A percentile compares a stretch with the other conserved stretches of the same genome.
These are phyloP conservation scores for Hirtodrosophila duncani DNA, from an alignment of 2,888 invertebrate species.

Conservation along the genomic window DNA sequence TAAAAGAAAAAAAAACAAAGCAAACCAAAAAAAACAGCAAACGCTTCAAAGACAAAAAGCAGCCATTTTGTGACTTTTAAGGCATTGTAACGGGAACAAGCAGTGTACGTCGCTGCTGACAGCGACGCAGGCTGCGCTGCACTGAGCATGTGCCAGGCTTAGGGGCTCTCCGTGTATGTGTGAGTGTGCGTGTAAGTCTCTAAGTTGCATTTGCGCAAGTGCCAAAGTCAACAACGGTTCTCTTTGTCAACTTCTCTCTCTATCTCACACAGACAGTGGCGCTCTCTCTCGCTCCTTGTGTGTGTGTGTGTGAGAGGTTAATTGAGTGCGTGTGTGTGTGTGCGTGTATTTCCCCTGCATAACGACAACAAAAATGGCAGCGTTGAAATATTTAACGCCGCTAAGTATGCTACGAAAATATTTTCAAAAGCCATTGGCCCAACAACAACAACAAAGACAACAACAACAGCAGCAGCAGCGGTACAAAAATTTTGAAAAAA, in stretches of 20 bases:
- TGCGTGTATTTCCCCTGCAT: constrained; percentile 17
- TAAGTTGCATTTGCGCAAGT: constrained; percentile 44
- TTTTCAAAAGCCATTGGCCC: constrained; percentile 17
- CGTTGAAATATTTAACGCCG: constrained; percentile 72
- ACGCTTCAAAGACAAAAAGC: constrained; percentile 5
- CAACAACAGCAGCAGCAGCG: constrained; percentile 4
- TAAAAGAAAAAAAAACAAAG: no score
- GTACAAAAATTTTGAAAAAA: not conserved
- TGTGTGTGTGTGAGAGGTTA: not conserved
- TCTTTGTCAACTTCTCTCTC: constrained; percentile 9
- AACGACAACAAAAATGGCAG: constrained; percentile 55
- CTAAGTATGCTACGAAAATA: constrained; percentile 70
- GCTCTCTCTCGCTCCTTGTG: constrained; percentile 2
- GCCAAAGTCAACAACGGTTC: constrained; percentile 30
- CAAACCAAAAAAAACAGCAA: constrained; percentile 1
- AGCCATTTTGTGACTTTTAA: constrained; percentile 62
- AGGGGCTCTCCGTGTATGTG: not conserved
- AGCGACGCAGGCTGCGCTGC: constrained; percentile 20
- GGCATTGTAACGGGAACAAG: no score
- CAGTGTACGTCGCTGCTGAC: constrained; percentile 23
- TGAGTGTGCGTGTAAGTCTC: constrained; percentile 4
- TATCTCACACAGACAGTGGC: constrained; percentile 1
- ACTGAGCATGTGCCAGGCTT: not conserved
- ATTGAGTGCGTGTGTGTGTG: constrained; percentile 1
- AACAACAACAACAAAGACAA: constrained; percentile 10